These are phyloP conservation scores for Taurulus bubalis DNA, from an alignment of 2,113 vertebrate genomes.

Conservation along the genomic window DNA sequence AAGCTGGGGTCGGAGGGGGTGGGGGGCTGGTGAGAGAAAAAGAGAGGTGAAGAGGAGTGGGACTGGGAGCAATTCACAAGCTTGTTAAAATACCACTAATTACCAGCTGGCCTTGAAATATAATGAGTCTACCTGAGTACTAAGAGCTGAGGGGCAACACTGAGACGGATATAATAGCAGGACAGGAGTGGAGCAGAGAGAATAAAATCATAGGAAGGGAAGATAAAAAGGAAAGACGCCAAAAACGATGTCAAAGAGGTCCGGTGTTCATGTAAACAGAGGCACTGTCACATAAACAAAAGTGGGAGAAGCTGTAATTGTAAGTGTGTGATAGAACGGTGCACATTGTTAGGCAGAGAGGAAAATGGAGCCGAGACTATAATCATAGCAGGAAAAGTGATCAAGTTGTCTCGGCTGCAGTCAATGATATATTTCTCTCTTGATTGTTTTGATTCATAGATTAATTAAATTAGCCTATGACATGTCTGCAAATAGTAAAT, in stretches of 20 bases:
- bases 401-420: neutral
- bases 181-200: slow-evolving; percentile 1
- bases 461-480: neutral
- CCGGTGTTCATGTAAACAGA: slow-evolving; percentile 39
- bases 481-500: neutral
- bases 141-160: slow-evolving; percentile 53
- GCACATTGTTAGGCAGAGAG: neutral
- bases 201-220: neutral
- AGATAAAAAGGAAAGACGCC: neutral
- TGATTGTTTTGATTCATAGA: neutral
- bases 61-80: slow-evolving; percentile 67
- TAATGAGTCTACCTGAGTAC: slow-evolving; percentile 69
- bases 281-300: slow-evolving; percentile 11
- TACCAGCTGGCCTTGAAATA: slow-evolving; percentile 65
- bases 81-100: slow-evolving; percentile 77
- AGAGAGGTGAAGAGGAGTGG: slow-evolving; percentile 55
- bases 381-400: neutral
- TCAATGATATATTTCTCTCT: neutral
- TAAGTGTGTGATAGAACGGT: neutral
- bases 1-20: neutral
- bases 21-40: slow-evolving; percentile 12
- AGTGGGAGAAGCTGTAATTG: neutral
- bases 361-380: neutral
- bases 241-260: slow-evolving; percentile 38
- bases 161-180: slow-evolving; percentile 29